Conservation (phyloP, 2,113 vertebrate species). For the Poecile atricapillus region DNA sequence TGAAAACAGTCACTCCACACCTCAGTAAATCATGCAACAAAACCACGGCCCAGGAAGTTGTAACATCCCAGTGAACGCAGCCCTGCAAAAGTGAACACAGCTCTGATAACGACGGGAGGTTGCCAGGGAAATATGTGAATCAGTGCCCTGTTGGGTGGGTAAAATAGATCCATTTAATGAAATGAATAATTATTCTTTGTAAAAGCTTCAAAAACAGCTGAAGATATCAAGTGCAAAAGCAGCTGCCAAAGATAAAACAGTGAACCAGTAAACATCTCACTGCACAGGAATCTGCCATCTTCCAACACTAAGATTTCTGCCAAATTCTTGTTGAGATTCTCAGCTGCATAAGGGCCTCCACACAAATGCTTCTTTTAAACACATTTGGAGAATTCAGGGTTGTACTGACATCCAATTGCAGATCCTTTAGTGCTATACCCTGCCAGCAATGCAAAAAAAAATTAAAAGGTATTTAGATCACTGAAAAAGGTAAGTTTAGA, state of each 20-base stretch:
- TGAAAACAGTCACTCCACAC: neutral
- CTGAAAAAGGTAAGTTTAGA: neutral
- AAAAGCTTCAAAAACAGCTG: slow-evolving; percentile 62
- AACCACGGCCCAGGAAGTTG: neutral
- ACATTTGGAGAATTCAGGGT: slow-evolving; percentile 26
- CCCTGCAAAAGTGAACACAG: neutral
- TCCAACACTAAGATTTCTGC: slow-evolving; percentile 52
- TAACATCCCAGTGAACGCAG: neutral
- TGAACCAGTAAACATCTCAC: slow-evolving; percentile 70
- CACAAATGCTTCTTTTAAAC: slow-evolving; percentile 62
- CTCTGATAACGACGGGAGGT: neutral
- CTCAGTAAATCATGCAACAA: neutral
- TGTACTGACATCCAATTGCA: slow-evolving; percentile 56
- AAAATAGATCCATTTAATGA: slow-evolving; percentile 21
- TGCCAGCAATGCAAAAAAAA: slow-evolving; percentile 36
- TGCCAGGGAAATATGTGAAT: slow-evolving; percentile 26
- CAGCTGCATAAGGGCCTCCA: slow-evolving; percentile 54
- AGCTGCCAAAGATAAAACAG: slow-evolving; percentile 66
- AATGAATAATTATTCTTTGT: slow-evolving; percentile 57
- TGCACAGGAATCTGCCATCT: slow-evolving; percentile 81
- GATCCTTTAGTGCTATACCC: slow-evolving; percentile 8
- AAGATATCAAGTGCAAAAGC: slow-evolving; percentile 52
- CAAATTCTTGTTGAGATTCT: slow-evolving; percentile 71
- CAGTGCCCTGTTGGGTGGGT: neutral
- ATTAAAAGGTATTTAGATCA: slow-evolving; percentile 44